Evolutionary conservation across 2,113 vertebrate genomes (phyloP), one percentile per base, ranked within the genome.

Genomic region (Raja brachyura): DNA sequence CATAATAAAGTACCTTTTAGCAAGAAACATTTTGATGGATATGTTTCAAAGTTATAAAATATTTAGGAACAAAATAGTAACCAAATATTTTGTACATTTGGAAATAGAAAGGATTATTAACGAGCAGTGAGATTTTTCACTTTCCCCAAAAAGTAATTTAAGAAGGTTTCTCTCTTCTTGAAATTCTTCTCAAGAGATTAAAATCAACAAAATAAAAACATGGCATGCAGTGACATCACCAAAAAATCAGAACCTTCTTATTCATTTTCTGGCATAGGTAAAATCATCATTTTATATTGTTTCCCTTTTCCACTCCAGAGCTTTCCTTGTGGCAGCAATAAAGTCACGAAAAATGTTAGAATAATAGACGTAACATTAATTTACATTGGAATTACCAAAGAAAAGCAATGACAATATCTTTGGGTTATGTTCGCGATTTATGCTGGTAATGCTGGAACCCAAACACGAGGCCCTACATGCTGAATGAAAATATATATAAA

Each of bases 1-100:
- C 54, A 81, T 81, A 54, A 33, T 56, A 81, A 81, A 54, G 78
- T 81, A 56, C 39, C 13, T 81, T 81, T 56, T 56, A 54, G 48
- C 78, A 81, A 81, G 20, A 22, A 77, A 77, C 75, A 77, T 73
- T 73, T 31, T 77, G 75, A 81, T 81, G 48, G 48, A 81, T 81
- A 31, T 3, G 48, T 81, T 81, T 81, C 78, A 81, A 81, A 56
- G 78, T 81, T 56, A 56, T 81, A 56, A 81, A 56, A 81, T 48
- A 81, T 20, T 9, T 56, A 56, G 48, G 39, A 22, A 81, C 78
- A 81, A 79, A 39, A 22, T 18, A 56, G 0, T 56, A 25, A 25
- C 18, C 78, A 81, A 81, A 81, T 56, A 22, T 81, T 81, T 54
- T 18, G 6, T 56, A 54, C 0, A 18, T 56, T 81, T 54, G 48